Evolutionary conservation across 2,888 invertebrate genomes (phyloP), one percentile per base, ranked within the genome.

Genomic region (Athalia rosae): DNA sequence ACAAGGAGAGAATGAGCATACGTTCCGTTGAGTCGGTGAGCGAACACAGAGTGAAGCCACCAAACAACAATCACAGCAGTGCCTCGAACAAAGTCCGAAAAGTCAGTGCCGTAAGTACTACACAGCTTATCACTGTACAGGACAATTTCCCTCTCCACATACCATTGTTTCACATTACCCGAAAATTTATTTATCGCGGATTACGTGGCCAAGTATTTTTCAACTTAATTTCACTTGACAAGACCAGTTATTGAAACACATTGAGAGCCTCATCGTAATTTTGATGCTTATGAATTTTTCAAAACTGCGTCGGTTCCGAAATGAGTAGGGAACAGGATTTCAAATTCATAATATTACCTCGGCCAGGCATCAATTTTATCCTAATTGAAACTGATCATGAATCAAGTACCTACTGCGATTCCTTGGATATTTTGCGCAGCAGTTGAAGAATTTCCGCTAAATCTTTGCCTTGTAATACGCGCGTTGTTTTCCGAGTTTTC

Each of bases 1-100:
- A 96, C 92, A 95, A 95, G 91, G 96, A 96, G 90, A 95, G 96
- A 91, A 97, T 97, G 94, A 97, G 97, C 91, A 95, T 97, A 86
- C 94, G 96, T 89, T 96, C 95, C 90, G 90, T 96, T 92, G 96
- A 95, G 93, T 96, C 97, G 92, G 94, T 96, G 93, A 96, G 95
- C 93, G 97, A 96, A 91, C 95, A 94, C 90, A 90, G 88, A 82
- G 85, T 88, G 81, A 88, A 87, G 80, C 88, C 87, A 81, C 85
- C 87, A 80, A 89, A 88, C 84, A 87, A 86, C 83, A 89, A 89
- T 81, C 87, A 89, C 83, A 66, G 74, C 78, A 78, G 74, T 78
- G 91, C 90, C 89, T 85, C 84, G 76, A 84, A 88, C 79, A 85
- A 85, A 79, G 91, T 91, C 87, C 91, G 92, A 90, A 94, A 94